These are phyloP conservation scores for Andrena marginata DNA, from an alignment of 2,888 invertebrate genomes.

Conservation along the genomic window DNA sequence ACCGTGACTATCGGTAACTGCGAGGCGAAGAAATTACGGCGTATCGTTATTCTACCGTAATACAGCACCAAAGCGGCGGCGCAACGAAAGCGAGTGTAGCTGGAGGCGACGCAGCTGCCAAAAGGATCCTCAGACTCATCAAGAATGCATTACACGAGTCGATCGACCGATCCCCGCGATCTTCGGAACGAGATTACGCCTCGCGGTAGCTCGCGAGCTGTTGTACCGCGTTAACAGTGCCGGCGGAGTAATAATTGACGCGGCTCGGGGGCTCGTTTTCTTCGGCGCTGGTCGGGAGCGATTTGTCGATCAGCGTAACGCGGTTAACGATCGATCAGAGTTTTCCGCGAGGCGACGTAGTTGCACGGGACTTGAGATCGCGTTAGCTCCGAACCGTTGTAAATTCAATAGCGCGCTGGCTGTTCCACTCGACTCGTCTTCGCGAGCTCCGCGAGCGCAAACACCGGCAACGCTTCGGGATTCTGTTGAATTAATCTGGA, in stretches of 20 bases:
- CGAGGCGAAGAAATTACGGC: slow-evolving; percentile 9
- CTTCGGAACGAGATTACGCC: slow-evolving; percentile 58
- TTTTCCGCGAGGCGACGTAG: slow-evolving; percentile 19
- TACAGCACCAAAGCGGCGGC: slow-evolving; percentile 49
- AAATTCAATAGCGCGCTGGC: background rate
- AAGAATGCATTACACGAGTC: slow-evolving; percentile 63
- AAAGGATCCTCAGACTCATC: slow-evolving; percentile 60
- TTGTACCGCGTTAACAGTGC: slow-evolving; percentile 32
- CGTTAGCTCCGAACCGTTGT: background rate
- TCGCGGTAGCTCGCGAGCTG: background rate
- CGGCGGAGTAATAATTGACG: slow-evolving; percentile 42
- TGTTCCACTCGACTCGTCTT: background rate
- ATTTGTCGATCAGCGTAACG: slow-evolving; percentile 23
- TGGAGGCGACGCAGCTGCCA: slow-evolving; percentile 30
- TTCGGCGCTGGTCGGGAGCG: background rate
- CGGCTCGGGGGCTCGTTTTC: slow-evolving; percentile 3
- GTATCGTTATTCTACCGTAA: slow-evolving; percentile 64
- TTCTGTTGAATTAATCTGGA: slow-evolving; percentile 7
- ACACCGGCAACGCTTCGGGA: background rate
- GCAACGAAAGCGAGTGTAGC: slow-evolving; percentile 43
- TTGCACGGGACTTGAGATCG: background rate
- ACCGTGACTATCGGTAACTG: background rate
- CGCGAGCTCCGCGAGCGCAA: background rate
- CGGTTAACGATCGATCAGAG: slow-evolving; percentile 46
- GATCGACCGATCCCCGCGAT: slow-evolving; percentile 63